These are phyloP conservation scores for Coracopsis vasa DNA, from an alignment of 2,113 vertebrate species.

Conservation along the genomic window DNA sequence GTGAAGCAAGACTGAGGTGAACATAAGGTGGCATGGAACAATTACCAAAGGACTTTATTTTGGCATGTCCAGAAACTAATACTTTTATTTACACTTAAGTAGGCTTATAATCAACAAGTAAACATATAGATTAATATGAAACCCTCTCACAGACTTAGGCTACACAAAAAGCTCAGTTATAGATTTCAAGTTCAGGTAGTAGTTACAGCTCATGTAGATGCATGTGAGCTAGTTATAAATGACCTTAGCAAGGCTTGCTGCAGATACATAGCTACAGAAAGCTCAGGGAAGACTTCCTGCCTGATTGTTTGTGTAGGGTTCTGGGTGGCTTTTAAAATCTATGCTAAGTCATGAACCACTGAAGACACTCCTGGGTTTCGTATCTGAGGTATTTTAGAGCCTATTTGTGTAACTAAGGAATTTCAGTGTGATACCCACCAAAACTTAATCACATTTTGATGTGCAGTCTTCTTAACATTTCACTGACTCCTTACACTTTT, in stretches of 20 bases:
- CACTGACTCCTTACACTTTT: background rate
- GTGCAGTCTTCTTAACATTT: background rate
- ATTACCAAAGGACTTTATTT: background rate
- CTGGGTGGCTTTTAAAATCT: background rate
- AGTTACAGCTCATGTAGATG: background rate
- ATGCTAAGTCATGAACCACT: background rate
- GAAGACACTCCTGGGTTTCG: background rate
- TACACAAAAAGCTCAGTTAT: background rate
- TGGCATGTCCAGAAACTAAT: fast-evolving
- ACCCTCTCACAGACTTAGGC: background rate
- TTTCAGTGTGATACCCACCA: background rate
- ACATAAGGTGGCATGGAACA: background rate
- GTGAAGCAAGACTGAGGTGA: background rate
- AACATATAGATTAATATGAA: background rate
- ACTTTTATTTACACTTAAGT: background rate
- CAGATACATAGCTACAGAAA: background rate
- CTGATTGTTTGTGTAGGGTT: background rate
- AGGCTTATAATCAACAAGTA: background rate
- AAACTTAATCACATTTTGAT: background rate
- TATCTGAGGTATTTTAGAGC: background rate
- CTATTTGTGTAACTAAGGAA: background rate
- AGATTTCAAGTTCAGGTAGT: background rate
- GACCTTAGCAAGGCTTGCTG: background rate
- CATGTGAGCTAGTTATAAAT: background rate
- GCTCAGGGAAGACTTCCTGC: background rate